Conservation (phyloP, 2,113 vertebrate species). For the Antigone vipio region DNA sequence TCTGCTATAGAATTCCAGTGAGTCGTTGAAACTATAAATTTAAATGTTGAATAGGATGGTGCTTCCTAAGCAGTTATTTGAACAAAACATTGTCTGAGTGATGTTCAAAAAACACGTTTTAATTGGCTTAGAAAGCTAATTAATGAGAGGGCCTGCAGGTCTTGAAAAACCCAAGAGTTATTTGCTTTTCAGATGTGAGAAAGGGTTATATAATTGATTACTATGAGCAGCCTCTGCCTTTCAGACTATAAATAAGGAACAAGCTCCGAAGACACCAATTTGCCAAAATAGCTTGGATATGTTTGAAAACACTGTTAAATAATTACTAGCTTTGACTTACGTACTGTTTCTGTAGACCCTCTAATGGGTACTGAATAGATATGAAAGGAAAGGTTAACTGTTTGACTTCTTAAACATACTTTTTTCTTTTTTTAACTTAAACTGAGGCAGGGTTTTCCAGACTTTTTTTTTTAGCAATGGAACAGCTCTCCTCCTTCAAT, state of each 20-base stretch:
- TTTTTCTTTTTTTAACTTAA: not conserved
- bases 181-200: conserved; percentile 37
- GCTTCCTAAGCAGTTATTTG: not conserved
- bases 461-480: not conserved
- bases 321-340: not conserved
- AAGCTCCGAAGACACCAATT: not conserved
- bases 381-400: not conserved
- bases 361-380: not conserved
- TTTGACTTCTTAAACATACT: not conserved
- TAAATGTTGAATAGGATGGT: not conserved
- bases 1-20: not conserved
- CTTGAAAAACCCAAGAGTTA: not conserved
- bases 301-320: not conserved
- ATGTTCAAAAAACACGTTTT: not conserved
- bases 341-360: not conserved
- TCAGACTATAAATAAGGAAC: not conserved
- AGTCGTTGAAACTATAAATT: not conserved
- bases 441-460: not conserved
- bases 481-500: not conserved
- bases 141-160: not conserved
- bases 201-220: not conserved
- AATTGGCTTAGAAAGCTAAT: conserved; percentile 12
- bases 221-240: not conserved
- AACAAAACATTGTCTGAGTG: not conserved
- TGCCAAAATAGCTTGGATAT: not conserved